Percentiles rank a stretch among this genome's conserved stretches.
These are phyloP conservation scores for Bursaphelenchus mucronatus DNA, from an alignment of 1,140 invertebrate species.

Conservation along the genomic window DNA sequence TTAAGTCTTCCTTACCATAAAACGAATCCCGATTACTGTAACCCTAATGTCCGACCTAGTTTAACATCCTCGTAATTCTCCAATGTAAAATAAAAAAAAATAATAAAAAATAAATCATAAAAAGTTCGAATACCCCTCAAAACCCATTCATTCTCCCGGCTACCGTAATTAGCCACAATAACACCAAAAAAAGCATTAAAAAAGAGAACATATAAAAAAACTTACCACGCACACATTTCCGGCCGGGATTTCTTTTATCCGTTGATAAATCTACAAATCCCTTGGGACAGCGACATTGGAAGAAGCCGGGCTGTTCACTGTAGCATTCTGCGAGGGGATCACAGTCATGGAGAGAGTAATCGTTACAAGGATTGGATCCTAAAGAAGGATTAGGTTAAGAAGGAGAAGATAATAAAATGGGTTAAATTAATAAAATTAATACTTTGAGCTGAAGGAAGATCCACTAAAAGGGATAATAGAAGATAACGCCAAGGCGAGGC, in stretches of 20 bases:
- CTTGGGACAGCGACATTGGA: conserved; percentile 57
- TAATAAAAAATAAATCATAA: not conserved
- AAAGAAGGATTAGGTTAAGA: conserved; percentile 18
- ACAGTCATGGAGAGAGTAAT: conserved; percentile 59
- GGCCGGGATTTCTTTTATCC: no score
- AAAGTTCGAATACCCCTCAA: not conserved
- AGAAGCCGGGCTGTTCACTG: conserved; percentile 59
- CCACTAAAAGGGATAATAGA: not conserved
- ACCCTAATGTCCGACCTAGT: not conserved
- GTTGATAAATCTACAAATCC: conserved; percentile 47
- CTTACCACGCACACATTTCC: not conserved
- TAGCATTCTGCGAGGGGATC: conserved; percentile 56
- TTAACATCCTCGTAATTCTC: not conserved
- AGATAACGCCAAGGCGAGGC: conserved; percentile 1
- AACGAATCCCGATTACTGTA: not conserved
- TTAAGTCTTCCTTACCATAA: no score
- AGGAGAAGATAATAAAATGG: not conserved
- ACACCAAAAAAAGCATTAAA: conserved; percentile 1
- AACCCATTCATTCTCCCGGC: not conserved
- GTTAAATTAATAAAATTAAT: not conserved
- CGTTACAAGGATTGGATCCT: conserved; percentile 58
- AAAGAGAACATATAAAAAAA: conserved; percentile 1
- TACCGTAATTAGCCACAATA: not conserved
- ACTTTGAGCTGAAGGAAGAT: conserved; percentile 7
- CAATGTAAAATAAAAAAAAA: not conserved